Percentiles rank a stretch among this genome's conserved stretches.
Evolutionary conservation across 2,888 invertebrate species (phyloP).

Genomic region (Shargacucullia verbasci): DNA sequence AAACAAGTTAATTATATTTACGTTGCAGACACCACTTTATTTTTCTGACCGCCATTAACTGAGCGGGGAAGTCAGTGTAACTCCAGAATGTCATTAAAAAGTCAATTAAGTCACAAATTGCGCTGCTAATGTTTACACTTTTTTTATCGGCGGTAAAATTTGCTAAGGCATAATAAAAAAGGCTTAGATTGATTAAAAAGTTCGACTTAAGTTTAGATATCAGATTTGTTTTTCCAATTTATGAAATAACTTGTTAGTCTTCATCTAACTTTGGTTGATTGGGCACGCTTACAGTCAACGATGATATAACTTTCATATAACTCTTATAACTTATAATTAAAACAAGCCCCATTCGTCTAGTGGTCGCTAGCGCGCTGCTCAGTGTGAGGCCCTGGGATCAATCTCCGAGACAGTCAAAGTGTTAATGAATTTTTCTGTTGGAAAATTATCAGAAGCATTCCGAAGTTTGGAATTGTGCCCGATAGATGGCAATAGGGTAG

Average conservation of each 20-base stretch:
- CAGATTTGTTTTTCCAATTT: background rate
- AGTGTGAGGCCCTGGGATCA: no score
- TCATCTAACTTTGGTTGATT: background rate
- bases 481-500: no score
- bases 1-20: constrained; percentile 2
- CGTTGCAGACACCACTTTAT: background rate
- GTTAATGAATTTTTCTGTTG: no score
- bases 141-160: constrained; percentile 40
- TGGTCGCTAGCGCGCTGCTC: no score
- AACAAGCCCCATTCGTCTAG: no score
- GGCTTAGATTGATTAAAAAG: constrained; percentile 17
- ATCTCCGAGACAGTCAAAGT: no score
- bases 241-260: background rate
- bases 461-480: no score
- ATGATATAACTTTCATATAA: no score
- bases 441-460: no score
- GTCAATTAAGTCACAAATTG: constrained; percentile 52
- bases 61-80: constrained; percentile 12
- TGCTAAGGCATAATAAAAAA: constrained; percentile 10
- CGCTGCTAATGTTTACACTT: constrained; percentile 30
- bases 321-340: no score
- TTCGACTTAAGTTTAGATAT: background rate
- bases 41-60: constrained; percentile 14
- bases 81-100: constrained; percentile 46
- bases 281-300: no score